Percentiles rank a stretch among this genome's conserved stretches.
phyloP scores from a whole-genome alignment of 2,113 vertebrate species.

The Microtus pennsylvanicus region DNA sequence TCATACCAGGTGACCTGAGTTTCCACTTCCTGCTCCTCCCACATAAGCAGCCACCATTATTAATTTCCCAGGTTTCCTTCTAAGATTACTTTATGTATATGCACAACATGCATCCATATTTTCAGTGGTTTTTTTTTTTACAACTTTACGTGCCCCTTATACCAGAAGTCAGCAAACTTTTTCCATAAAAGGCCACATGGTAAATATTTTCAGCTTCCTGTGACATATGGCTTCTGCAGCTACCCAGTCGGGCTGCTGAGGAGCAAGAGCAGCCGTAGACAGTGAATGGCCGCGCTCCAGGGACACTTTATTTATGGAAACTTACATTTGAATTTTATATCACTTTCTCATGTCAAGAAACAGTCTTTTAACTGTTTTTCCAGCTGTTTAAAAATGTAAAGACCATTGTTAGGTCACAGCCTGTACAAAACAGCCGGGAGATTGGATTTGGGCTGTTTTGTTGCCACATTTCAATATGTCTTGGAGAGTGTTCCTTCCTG shows the following conservation, averaged over 20 bases:
- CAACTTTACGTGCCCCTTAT: background rate
- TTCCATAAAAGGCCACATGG: slow-evolving; percentile 64
- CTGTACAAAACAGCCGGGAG: background rate
- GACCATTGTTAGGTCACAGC: background rate
- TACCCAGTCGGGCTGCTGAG: background rate
- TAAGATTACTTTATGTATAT: slow-evolving; percentile 42
- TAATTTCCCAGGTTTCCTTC: slow-evolving; percentile 28
- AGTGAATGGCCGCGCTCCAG: slow-evolving; percentile 22
- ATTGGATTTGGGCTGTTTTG: background rate
- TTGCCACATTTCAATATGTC: background rate
- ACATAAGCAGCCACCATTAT: background rate
- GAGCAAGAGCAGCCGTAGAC: background rate
- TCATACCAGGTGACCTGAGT: background rate
- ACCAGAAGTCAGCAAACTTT: slow-evolving; percentile 51
- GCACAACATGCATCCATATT: slow-evolving; percentile 13
- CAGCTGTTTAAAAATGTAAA: slow-evolving; percentile 47
- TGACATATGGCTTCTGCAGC: slow-evolving; percentile 29
- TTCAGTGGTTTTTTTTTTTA: slow-evolving; percentile 34
- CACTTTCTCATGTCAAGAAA: slow-evolving; percentile 63
- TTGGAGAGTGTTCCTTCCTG: background rate
- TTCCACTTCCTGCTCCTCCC: background rate
- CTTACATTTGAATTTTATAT: slow-evolving; percentile 65
- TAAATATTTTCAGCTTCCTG: slow-evolving; percentile 60
- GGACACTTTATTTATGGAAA: slow-evolving; percentile 59
- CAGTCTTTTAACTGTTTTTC: slow-evolving; percentile 24